Evolutionary conservation across 2,113 vertebrate genomes (phyloP).

Genomic region (Heteronetta atricapilla): DNA sequence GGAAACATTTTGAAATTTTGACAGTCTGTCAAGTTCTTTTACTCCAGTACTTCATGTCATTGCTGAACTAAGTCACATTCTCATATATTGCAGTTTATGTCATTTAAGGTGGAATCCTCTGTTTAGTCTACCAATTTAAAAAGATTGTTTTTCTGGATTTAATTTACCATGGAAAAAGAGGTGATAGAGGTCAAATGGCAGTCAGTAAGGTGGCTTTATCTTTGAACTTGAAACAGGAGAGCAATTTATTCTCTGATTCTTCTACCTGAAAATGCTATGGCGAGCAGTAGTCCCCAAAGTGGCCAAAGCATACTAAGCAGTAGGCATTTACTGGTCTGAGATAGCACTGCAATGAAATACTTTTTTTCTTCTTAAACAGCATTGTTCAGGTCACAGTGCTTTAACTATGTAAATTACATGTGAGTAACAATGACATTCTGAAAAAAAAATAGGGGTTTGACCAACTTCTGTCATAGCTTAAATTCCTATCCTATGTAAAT

Average conservation of each 20-base stretch:
- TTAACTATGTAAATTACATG: neutral
- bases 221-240: neutral
- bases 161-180: neutral
- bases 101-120: neutral
- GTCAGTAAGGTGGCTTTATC: neutral
- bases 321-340: neutral
- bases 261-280: neutral
- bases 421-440: neutral
- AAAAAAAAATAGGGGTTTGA: neutral
- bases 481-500: neutral
- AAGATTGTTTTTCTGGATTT: neutral
- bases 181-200: neutral
- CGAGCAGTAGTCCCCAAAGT: neutral
- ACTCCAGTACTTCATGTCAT: neutral
- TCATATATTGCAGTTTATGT: neutral
- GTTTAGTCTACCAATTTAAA: neutral
- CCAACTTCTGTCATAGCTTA: neutral
- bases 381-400: neutral
- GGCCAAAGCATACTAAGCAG: neutral
- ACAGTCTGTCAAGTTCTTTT: neutral
- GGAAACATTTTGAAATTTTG: neutral
- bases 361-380: neutral
- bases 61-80: neutral
- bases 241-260: neutral
- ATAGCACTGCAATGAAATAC: neutral